Evolutionary conservation across 2,888 invertebrate genomes (phyloP), one percentile per base, ranked within the genome.

Genomic region (Ichneumoninae sp.): DNA sequence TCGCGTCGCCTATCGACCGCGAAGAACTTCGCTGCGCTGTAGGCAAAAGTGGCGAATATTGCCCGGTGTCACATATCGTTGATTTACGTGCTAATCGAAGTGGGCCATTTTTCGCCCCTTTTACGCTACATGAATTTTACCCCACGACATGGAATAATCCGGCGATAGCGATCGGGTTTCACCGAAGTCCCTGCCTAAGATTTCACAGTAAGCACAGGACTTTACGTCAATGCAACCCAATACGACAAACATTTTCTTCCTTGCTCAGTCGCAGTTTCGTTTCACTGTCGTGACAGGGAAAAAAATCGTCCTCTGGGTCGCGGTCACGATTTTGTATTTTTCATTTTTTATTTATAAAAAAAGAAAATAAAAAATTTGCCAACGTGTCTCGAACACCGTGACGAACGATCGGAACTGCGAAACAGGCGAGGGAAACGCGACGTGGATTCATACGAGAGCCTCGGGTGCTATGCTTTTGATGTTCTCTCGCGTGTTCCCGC

Each of bases 401-500:
- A 80, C 80, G 73, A 65, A 80, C 65, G 80, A 71, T 71, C 73
- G 65, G 30, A 80, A 36, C 44, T 65, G 66, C 65, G 36, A 73
- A 80, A 40, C 66, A 65, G 65, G 40, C 50, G 33, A 52, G 30
- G 7, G 50, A 69, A 44, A 10, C 50, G 33, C 69, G 69, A 47
- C 30, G 30, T 16, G 30, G 19, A 69, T 71, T 47, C 52, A 22
- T 26, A 54, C 50, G 73, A 70, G 80, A 30, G 36, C 66, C 65
- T 52, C 63, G 57, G 77, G 52, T 10, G 33, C 50, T 50, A 47
- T 33, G 69, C 30, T 50, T 50, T 19, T 69, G 69, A 69, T 22
- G 16, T 69, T 47, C 63, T 30, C 30, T 63, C 69, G 50, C 30
- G 30, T 16, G 69, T 69, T 69, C 47, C 69, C 69, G 50, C 69